Evolutionary conservation across 2,797 vertebrate genomes (phyloP).

Genomic region (Morus bassanus): DNA sequence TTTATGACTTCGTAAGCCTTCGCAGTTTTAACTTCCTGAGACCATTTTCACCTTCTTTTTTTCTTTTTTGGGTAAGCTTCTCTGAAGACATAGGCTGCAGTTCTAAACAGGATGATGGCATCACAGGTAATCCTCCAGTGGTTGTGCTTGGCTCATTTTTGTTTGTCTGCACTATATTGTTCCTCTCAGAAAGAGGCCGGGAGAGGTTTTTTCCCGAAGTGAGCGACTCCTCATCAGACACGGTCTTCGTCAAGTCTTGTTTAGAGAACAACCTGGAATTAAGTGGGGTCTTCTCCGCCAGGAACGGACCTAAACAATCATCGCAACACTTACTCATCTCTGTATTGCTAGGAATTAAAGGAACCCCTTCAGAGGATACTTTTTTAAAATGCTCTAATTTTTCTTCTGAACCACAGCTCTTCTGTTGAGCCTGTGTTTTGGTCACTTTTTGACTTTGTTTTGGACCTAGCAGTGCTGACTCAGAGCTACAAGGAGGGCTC

Average conservation of each 20-base stretch:
- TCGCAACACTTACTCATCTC: slow-evolving; percentile 42
- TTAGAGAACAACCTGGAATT: slow-evolving; percentile 52
- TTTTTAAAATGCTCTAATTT: slow-evolving; percentile 67
- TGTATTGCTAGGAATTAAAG: slow-evolving; percentile 33
- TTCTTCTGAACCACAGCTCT: slow-evolving; percentile 64
- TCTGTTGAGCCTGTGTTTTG: slow-evolving; percentile 57
- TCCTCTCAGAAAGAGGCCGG: slow-evolving; percentile 74
- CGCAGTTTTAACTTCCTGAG: slow-evolving; percentile 82
- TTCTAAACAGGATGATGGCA: slow-evolving; percentile 71
- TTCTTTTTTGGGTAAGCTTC: slow-evolving; percentile 35
- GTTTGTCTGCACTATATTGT: slow-evolving; percentile 71
- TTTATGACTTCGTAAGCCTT: slow-evolving; percentile 77
- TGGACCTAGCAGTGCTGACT: slow-evolving; percentile 72
- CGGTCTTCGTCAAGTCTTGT: slow-evolving; percentile 72
- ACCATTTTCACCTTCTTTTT: slow-evolving; percentile 70
- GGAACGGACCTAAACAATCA: slow-evolving; percentile 57
- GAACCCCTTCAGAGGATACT: slow-evolving; percentile 72
- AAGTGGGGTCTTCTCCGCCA: slow-evolving; percentile 61
- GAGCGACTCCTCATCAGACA: slow-evolving; percentile 78
- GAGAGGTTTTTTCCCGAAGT: slow-evolving; percentile 79
- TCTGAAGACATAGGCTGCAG: slow-evolving; percentile 73
- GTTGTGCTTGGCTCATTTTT: slow-evolving; percentile 76
- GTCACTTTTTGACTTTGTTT: slow-evolving; percentile 66
- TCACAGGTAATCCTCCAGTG: slow-evolving; percentile 77
- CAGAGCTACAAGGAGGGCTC: slow-evolving; percentile 59